Evolutionary conservation across 2,888 invertebrate genomes (phyloP).

Genomic region (Chymomyza amoena): DNA sequence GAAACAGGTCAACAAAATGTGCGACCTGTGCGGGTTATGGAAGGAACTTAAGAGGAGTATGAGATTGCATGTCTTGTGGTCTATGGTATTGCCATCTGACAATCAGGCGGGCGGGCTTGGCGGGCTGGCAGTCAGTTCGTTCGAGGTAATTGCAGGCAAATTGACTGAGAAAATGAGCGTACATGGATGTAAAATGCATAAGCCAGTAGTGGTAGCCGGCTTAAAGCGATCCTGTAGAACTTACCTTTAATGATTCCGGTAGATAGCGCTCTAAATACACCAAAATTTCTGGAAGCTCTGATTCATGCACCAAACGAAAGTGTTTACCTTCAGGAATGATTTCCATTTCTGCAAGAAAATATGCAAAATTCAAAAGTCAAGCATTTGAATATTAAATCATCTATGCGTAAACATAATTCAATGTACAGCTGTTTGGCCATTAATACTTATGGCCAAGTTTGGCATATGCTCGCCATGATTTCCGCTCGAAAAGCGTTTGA

Average conservation of each 20-base stretch:
- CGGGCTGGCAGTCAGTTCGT: neutral
- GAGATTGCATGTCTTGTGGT: conserved; percentile 65
- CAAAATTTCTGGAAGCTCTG: conserved; percentile 90
- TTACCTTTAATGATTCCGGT: conserved; percentile 92
- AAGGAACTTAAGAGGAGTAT: neutral
- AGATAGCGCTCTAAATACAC: conserved; percentile 89
- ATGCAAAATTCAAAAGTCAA: conserved; percentile 14
- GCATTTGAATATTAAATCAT: neutral
- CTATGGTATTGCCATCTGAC: conserved; percentile 10
- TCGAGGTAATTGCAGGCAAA: conserved; percentile 54
- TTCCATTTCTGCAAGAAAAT: conserved; percentile 86
- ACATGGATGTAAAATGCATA: neutral
- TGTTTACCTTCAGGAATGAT: conserved; percentile 91
- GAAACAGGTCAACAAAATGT: conserved; percentile 66
- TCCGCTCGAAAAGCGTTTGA: conserved; percentile 3
- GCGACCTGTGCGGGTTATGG: conserved; percentile 23
- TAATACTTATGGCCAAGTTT: neutral
- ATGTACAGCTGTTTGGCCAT: conserved; percentile 3
- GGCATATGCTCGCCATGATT: conserved; percentile 7
- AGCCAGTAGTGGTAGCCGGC: neutral
- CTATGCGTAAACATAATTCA: neutral
- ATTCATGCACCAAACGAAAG: conserved; percentile 91
- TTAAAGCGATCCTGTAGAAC: conserved; percentile 15
- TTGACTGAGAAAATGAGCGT: conserved; percentile 43
- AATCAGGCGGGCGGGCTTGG: neutral